Evolutionary conservation across 1,140 invertebrate genomes (phyloP).

Genomic region (Wasmannia auropunctata): DNA sequence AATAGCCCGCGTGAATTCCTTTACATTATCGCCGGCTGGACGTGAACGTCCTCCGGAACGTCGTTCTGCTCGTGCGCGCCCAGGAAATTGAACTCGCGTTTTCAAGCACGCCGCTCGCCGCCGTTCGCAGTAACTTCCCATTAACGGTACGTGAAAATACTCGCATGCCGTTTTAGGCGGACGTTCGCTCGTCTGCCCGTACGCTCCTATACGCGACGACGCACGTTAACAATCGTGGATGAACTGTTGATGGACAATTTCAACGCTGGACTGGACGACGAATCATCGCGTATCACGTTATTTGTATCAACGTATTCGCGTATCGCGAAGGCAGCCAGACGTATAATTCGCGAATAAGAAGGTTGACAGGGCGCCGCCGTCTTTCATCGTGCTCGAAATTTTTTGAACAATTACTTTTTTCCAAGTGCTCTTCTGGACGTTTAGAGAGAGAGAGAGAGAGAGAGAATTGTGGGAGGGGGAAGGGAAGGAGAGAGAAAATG

Average conservation of each 20-base stretch:
- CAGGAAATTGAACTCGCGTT: slow-evolving; percentile 43
- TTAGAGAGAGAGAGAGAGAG: neutral
- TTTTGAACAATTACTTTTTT: slow-evolving; percentile 70
- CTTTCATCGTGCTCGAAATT: slow-evolving; percentile 39
- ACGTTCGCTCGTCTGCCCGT: neutral
- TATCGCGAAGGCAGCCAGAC: neutral
- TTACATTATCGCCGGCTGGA: slow-evolving; percentile 19
- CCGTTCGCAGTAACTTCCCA: slow-evolving; percentile 23
- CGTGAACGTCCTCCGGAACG: slow-evolving; percentile 18
- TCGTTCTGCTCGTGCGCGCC: slow-evolving; percentile 5
- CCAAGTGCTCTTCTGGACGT: slow-evolving; percentile 48
- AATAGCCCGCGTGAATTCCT: slow-evolving; percentile 18
- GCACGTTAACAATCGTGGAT: neutral
- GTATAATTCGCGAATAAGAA: neutral
- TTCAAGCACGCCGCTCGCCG: neutral
- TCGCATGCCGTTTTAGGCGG: slow-evolving; percentile 14
- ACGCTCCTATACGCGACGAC: neutral
- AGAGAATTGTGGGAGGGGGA: slow-evolving; percentile 37
- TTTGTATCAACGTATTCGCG: neutral
- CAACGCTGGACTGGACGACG: neutral
- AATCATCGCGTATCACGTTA: neutral
- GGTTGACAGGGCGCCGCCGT: neutral
- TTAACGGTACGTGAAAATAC: slow-evolving; percentile 40
- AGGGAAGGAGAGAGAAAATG: slow-evolving; percentile 41
- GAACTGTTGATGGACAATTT: slow-evolving; percentile 10